phyloP scores from a whole-genome alignment of 2,113 vertebrate genomes.

The Oostethus manadensis region DNA sequence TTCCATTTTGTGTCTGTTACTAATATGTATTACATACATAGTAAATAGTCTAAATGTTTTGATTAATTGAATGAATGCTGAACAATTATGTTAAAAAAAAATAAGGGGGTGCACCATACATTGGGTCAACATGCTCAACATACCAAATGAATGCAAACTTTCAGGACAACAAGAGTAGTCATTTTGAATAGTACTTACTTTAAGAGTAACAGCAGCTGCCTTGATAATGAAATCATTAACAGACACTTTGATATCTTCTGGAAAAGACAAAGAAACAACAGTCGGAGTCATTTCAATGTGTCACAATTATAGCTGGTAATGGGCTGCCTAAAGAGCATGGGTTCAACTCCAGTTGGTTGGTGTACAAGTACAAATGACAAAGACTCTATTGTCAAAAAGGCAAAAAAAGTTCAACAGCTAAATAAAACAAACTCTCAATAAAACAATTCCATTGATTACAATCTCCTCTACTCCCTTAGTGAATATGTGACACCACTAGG shows the following conservation, averaged over 20 bases:
- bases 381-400: not conserved
- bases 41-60: too few relatives aligned
- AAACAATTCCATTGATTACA: not conserved
- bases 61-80: too few relatives aligned
- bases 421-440: not conserved
- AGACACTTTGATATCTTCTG: conserved; percentile 93
- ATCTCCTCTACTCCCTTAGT: conserved; percentile 2
- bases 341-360: not conserved
- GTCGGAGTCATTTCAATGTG: conserved; percentile 6
- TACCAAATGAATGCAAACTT: too few relatives aligned
- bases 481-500: conserved; percentile 6
- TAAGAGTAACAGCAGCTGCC: conserved; percentile 86
- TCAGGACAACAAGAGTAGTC: not conserved
- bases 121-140: too few relatives aligned
- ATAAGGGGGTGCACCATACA: too few relatives aligned
- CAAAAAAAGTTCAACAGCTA: not conserved
- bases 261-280: conserved; percentile 43
- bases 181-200: conserved; percentile 74
- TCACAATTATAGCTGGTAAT: not conserved
- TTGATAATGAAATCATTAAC: conserved; percentile 98
- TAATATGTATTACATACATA: too few relatives aligned
- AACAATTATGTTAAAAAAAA: not conserved
- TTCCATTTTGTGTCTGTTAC: too few relatives aligned
- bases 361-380: not conserved
- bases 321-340: not conserved